Percentiles rank a stretch among this genome's conserved stretches.
phyloP scores from a whole-genome alignment of 2,797 vertebrate species.

The Hafferia zeledoni region DNA sequence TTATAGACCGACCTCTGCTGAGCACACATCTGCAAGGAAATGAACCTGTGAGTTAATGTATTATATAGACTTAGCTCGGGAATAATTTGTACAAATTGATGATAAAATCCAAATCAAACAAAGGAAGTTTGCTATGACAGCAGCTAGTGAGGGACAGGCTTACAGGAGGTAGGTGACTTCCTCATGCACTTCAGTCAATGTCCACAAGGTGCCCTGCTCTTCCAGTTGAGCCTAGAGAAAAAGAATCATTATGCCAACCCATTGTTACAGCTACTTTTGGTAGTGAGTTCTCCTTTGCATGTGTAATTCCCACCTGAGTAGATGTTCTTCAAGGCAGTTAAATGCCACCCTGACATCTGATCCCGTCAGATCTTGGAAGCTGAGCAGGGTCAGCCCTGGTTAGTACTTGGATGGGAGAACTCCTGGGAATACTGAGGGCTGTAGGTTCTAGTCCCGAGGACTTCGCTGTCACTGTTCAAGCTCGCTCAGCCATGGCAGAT shows the following conservation, averaged over 20 bases:
- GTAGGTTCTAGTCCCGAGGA: too few species aligned
- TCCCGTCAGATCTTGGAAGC: too few species aligned
- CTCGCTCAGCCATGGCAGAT: too few species aligned
- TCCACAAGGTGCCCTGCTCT: not conserved
- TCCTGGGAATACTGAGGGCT: too few species aligned
- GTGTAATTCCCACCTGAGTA: not conserved
- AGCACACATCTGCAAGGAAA: slow-evolving; percentile 36
- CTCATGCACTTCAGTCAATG: not conserved
- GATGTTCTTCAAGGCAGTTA: not conserved
- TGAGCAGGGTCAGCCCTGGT: too few species aligned
- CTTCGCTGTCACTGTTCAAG: too few species aligned
- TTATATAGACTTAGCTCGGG: not conserved
- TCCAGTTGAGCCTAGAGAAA: not conserved
- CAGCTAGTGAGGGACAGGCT: not conserved
- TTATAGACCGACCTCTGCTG: not conserved
- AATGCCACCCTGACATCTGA: too few species aligned
- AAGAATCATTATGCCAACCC: not conserved
- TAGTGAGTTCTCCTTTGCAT: not conserved
- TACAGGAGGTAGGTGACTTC: not conserved
- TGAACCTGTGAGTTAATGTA: not conserved
- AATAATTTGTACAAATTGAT: slow-evolving; percentile 9
- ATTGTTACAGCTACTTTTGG: not conserved
- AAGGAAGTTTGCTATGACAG: not conserved
- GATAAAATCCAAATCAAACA: not conserved
- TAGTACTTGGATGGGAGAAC: too few species aligned